Evolutionary conservation across 2,113 vertebrate species (phyloP).

Genomic region (Crotalus helleri): DNA sequence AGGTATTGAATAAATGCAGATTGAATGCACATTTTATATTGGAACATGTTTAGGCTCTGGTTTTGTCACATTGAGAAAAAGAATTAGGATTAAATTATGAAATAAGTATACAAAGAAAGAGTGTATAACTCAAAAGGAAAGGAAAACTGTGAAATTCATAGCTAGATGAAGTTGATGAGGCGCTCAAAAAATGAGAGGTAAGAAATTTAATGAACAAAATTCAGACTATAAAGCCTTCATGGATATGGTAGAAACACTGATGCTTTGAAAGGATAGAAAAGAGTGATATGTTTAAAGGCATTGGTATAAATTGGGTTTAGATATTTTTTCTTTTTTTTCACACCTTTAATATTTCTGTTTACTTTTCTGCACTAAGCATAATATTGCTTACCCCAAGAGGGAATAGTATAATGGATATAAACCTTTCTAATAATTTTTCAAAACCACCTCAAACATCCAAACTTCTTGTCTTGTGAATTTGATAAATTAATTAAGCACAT

Average conservation of each 20-base stretch:
- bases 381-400: neutral
- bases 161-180: neutral
- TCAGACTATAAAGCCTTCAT: neutral
- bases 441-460: neutral
- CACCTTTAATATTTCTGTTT: neutral
- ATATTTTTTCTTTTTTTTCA: neutral
- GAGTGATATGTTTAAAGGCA: neutral
- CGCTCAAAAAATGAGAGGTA: neutral
- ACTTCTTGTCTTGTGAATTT: neutral
- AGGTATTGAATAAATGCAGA: neutral
- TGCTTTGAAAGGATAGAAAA: neutral
- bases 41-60: neutral
- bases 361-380: neutral
- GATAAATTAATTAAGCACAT: neutral
- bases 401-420: neutral
- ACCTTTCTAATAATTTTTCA: neutral
- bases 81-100: neutral
- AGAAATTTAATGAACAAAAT: neutral
- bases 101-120: neutral
- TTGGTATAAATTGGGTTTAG: neutral
- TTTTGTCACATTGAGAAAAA: neutral
- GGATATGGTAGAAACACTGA: neutral
- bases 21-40: neutral
- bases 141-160: neutral
- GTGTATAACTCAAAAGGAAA: neutral